phyloP scores from a whole-genome alignment of 1,140 invertebrate species.

The Lethrus apterus region DNA sequence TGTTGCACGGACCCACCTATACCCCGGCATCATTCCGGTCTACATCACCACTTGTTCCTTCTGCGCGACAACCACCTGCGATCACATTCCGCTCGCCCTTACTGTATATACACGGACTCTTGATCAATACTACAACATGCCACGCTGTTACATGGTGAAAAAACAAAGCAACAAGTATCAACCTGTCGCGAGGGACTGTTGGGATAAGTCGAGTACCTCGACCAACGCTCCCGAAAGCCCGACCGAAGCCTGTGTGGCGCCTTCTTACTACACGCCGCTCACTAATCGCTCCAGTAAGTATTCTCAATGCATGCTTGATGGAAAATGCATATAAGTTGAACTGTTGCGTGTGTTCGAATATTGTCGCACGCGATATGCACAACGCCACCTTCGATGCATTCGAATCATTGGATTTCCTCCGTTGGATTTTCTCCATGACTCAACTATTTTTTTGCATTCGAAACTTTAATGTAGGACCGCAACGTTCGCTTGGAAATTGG shows the following conservation, averaged over 20 bases:
- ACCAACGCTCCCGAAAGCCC: slow-evolving; percentile 37
- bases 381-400: too few species aligned
- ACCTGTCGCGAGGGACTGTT: slow-evolving; percentile 27
- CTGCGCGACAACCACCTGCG: slow-evolving; percentile 35
- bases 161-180: slow-evolving; percentile 46
- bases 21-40: slow-evolving; percentile 24
- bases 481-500: too few species aligned
- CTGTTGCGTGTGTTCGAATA: too few species aligned
- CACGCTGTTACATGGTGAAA: slow-evolving; percentile 50
- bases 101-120: too few species aligned
- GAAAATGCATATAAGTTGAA: too few species aligned
- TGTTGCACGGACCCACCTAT: slow-evolving; percentile 35
- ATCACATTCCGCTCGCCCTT: slow-evolving; percentile 16
- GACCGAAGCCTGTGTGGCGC: slow-evolving; percentile 40
- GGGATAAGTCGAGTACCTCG: slow-evolving; percentile 21
- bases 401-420: too few species aligned
- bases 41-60: slow-evolving; percentile 28
- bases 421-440: too few species aligned
- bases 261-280: slow-evolving; percentile 35
- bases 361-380: too few species aligned
- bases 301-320: not conserved
- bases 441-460: too few species aligned
- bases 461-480: too few species aligned
- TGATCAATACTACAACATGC: slow-evolving; percentile 35
- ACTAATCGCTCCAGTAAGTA: slow-evolving; percentile 36